Base-by-base conservation (phyloP, 2,888 invertebrate species). In the Drosophila mayaguana region DNA sequence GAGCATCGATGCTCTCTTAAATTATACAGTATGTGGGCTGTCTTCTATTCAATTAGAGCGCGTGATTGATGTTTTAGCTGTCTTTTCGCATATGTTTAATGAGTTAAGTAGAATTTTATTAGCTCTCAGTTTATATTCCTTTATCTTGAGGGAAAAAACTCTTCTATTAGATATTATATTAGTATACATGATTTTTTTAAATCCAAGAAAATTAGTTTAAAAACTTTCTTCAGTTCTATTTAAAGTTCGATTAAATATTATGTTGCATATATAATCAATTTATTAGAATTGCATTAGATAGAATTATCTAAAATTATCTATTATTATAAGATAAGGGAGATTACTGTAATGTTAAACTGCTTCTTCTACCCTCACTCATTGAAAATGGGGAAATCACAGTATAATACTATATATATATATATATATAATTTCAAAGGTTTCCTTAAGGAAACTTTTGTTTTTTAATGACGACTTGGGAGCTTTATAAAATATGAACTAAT, bases 1-100 rank as follows among this genome's bases (percentile, higher is more conserved):
- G 73, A 80, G 83, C 51, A 32, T 42, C 4, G 1, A 1, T 11
- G 28, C 61, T 46, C 82, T 82, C 84, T 82, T 88, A 75, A 84
- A 57, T 70, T 60, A 60, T 72, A 88, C 68, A 16, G 72, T 75
- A 73, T 18, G 28, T 32, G 16, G 59, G 40, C 60, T 63, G 42
- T 60, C 43, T 22, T 54, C 11, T 60, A 20, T 38, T 57, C 28
- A 55, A 36, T 5, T 36, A 50, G n/a, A 28, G 32, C n/a, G 32
- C n/a, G n/a, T 11, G 8, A 28, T 28, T n/a, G 11, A n/a, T n/a
- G 9, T 5, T 2, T n/a, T 48, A 12, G 28, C 5, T 48, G 11
- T 5, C n/a, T 18, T 18, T 7, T 32, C 5, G 2, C 18, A 48
- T 32, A 32, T 0, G 25, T 6, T 18, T 50, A 18, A 12, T 32